Base-by-base conservation (phyloP, 2,888 invertebrate species). In the Ichneumoninae sp. region DNA sequence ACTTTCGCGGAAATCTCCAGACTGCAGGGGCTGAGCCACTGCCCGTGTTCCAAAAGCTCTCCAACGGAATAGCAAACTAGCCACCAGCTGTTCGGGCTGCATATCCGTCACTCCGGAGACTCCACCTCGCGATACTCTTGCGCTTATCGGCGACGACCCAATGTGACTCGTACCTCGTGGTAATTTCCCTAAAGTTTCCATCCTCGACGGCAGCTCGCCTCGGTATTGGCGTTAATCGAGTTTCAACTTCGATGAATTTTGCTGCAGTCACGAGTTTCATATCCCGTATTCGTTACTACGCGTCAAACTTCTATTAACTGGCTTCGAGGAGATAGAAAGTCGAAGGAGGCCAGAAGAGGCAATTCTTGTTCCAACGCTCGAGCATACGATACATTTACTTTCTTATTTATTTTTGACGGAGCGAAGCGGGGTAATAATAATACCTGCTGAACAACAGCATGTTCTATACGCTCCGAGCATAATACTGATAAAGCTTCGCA, bases 51-150 rank as follows among this genome's bases (percentile, higher is more conserved):
- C 63, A 40, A 77, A 73, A 77, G 68, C 77, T 69, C 78, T 57
- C 73, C 40, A 74, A 69, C 78, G 68, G 83, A 83, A 83, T 78
- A 73, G 63, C 69, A 78, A 83, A 83, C 50, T 69, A 83, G 83
- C 63, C 65, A 54, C 63, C 78, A 74, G 52, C 66, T 10, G 68
- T 44, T 52, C 68, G 40, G 57, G 19, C 71, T 40, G 22, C 40
- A 66, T 22, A 52, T 66, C 8, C 19, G 30, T 66, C 36, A 26
- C 50, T 66, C 40, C 22, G 54, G 40, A 33, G 19, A 65, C 47
- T 65, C n/a, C 44, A 16, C 65, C 71, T 65, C 44, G 44, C 54
- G 63, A 70, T 75, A 22, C 54, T 60, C 63, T 50, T 13, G 30
- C 70, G 40, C 82, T 77, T 70, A 36, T 74, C 70, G 68, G 70